Base-by-base conservation (phyloP, 1,140 invertebrate species). In the Phthorimaea operculella region DNA sequence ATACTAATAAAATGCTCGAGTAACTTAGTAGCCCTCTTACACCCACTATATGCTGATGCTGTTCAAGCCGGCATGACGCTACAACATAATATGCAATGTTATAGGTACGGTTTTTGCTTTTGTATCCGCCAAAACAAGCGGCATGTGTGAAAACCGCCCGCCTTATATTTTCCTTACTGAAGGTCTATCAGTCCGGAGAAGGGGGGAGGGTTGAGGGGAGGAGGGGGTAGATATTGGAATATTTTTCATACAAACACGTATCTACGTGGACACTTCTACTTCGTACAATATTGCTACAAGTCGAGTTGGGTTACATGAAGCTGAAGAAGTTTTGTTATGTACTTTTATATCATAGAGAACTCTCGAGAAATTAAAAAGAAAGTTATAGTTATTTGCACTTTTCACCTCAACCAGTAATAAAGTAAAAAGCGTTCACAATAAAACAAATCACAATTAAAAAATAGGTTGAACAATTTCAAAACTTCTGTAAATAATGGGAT, bases 211-310 rank as follows among this genome's bases (percentile, higher is more conserved):
- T 54, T 8, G 45, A 49, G 49, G 51, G 58, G 55, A 17, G 60
- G 51, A 21, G 2, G 54, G 60, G 63, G 57, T 54, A 63, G 72
- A 71, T 79, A 79, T 79, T 76, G 76, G 74, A 76, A 83, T 83
- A 83, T 83, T 83, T 83, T 81, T 80, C 80, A 83, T 78, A 81
- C 80, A 83, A 83, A 83, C 80, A 83, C 78, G 72, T 74, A 68
- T 70, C 61, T 76, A 80, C 78, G 80, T 83, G 78, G 78, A 81
- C 76, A 76, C 72, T 78, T 79, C 72, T 70, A 68, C 70, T 72
- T 72, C 72, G 74, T 79, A 81, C 77, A 81, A 81, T 81, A 81
- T 83, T 79, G 73, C 67, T 72, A 60, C 45, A 50, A 47, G n/a
- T 17, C 54, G 2, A 18, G 16, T 55, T 1, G 68, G 73, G 7